A percentile compares a stretch with the other conserved stretches of the same genome.
Conservation (phyloP, 2,888 invertebrate genomes). For the Crossocerus cetratus region DNA sequence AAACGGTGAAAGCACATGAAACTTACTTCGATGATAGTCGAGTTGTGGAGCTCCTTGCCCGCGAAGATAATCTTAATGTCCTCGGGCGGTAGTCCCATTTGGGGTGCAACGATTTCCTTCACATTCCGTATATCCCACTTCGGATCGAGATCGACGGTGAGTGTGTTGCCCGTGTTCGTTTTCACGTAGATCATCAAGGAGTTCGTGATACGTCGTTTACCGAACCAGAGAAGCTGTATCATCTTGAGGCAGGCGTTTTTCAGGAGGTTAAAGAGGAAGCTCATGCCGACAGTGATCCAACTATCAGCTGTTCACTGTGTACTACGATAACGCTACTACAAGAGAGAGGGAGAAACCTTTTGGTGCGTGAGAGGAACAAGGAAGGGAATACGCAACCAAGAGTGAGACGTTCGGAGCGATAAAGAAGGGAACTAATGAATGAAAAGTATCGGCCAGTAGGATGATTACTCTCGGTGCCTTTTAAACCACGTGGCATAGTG, state of each 20-base stretch:
- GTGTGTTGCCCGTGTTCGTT: slow-evolving; percentile 82
- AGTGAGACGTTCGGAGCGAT: not conserved
- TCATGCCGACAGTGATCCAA: slow-evolving; percentile 74
- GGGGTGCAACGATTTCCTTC: slow-evolving; percentile 84
- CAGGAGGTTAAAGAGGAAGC: slow-evolving; percentile 80
- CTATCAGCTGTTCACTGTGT: too few relatives aligned
- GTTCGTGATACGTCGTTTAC: slow-evolving; percentile 81
- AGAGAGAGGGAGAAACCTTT: not conserved
- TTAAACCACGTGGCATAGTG: too few relatives aligned
- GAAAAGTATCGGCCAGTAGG: not conserved
- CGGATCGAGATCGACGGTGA: slow-evolving; percentile 84
- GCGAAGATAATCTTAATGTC: slow-evolving; percentile 89
- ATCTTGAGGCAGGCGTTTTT: slow-evolving; percentile 80
- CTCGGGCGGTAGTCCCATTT: slow-evolving; percentile 82
- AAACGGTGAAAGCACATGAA: not conserved
- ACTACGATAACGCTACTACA: too few relatives aligned
- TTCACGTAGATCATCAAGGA: slow-evolving; percentile 83
- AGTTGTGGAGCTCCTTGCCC: slow-evolving; percentile 86
- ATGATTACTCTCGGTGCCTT: too few relatives aligned
- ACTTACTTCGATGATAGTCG: slow-evolving; percentile 82
- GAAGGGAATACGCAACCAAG: too few relatives aligned
- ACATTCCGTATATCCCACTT: slow-evolving; percentile 86
- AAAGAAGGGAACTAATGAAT: not conserved
- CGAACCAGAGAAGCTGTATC: slow-evolving; percentile 81
- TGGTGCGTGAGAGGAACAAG: too few relatives aligned